Percentiles rank a stretch among this genome's conserved stretches.
These are phyloP conservation scores for Tetranychus truncatus DNA, from an alignment of 2,888 invertebrate genomes.

Conservation along the genomic window DNA sequence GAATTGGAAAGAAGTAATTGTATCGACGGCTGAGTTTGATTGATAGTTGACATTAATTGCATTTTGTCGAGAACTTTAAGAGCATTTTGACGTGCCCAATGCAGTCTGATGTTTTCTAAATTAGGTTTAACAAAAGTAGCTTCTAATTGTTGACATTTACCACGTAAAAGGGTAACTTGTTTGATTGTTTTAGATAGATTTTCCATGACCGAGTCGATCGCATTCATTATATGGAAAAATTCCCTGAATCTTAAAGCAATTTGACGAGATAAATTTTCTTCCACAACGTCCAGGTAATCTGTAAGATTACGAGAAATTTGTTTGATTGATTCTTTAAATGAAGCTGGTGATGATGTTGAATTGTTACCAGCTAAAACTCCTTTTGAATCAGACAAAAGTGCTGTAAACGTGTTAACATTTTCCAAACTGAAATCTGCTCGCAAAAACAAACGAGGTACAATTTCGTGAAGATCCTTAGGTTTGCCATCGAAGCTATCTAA, in stretches of 20 bases:
- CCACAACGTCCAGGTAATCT: slow-evolving; percentile 82
- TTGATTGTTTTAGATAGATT: slow-evolving; percentile 58
- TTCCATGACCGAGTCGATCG: slow-evolving; percentile 89
- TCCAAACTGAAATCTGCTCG: slow-evolving; percentile 58
- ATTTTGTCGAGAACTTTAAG: slow-evolving; percentile 41
- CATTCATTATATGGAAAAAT: slow-evolving; percentile 94
- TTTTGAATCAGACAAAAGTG: slow-evolving; percentile 48
- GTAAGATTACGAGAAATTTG: slow-evolving; percentile 43
- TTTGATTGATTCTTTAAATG: slow-evolving; percentile 17
- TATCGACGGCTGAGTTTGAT: slow-evolving; percentile 93
- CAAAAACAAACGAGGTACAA: slow-evolving; percentile 46
- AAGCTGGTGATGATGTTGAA: neutral
- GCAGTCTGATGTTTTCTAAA: slow-evolving; percentile 19
- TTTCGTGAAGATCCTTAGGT: slow-evolving; percentile 21
- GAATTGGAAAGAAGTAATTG: slow-evolving; percentile 80
- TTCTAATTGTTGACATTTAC: slow-evolving; percentile 18
- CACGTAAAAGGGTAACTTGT: slow-evolving; percentile 40
- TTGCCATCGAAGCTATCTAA: neutral
- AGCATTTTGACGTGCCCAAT: slow-evolving; percentile 16
- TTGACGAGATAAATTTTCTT: slow-evolving; percentile 78
- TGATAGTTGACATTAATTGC: slow-evolving; percentile 78
- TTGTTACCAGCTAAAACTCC: slow-evolving; percentile 4
- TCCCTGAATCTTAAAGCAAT: slow-evolving; percentile 84
- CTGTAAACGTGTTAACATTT: slow-evolving; percentile 57
- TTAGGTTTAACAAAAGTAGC: slow-evolving; percentile 17